These are phyloP conservation scores for Dipus sagitta DNA, from an alignment of 2,797 vertebrate genomes.

Conservation along the genomic window DNA sequence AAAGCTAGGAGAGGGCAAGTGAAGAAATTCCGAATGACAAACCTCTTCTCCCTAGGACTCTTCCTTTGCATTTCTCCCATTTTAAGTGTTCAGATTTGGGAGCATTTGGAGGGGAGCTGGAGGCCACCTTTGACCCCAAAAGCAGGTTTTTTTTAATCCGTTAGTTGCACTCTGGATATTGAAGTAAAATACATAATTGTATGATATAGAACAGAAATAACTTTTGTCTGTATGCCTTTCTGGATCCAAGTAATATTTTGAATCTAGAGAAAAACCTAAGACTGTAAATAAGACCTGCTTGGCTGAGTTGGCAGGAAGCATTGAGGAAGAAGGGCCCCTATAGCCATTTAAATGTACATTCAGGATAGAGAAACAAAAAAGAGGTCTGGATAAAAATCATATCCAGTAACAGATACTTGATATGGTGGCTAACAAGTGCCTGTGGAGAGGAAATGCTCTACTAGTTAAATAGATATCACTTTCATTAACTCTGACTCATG, in stretches of 20 bases:
- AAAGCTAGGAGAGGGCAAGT: neutral
- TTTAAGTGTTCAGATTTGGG: conserved; percentile 51
- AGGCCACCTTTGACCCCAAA: conserved; percentile 4
- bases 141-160: conserved; percentile 55
- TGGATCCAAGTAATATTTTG: neutral
- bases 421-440: neutral
- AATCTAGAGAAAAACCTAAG: conserved; percentile 1
- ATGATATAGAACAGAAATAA: neutral
- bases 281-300: neutral
- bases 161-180: conserved; percentile 11
- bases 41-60: neutral
- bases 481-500: neutral
- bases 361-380: conserved; percentile 28
- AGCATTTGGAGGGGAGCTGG: neutral
- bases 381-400: neutral
- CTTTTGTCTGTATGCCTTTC: neutral
- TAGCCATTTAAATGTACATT: conserved; percentile 18
- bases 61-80: neutral
- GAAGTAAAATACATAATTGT: conserved; percentile 21
- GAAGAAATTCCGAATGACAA: conserved; percentile 47
- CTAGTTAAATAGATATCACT: neutral
- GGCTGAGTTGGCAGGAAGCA: neutral
- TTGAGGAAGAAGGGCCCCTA: neutral
- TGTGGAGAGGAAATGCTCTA: neutral
- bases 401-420: neutral